A percentile compares a stretch with the other conserved stretches of the same genome.
Conservation (phyloP, 1,140 invertebrate genomes). For the Sminthurides bifidus region DNA sequence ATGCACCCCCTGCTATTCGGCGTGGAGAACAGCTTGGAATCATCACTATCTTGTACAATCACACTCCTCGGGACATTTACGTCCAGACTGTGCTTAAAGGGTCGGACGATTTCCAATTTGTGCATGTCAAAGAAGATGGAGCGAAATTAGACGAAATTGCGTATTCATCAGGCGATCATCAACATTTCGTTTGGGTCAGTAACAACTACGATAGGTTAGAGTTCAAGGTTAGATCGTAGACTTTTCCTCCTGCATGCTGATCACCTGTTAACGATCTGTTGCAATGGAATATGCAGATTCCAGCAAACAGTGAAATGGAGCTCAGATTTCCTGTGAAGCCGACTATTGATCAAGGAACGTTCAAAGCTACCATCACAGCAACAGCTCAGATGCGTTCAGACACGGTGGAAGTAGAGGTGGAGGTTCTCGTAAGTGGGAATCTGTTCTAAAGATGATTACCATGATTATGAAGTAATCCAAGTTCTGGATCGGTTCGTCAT, state of each 20-base stretch:
- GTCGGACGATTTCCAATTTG: conserved; percentile 44
- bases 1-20: conserved; percentile 40
- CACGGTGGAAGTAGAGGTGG: conserved; percentile 37
- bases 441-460: no score
- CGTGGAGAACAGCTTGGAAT: conserved; percentile 49
- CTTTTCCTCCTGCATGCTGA: neutral
- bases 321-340: conserved; percentile 38
- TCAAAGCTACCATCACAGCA: conserved; percentile 43
- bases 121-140: conserved; percentile 45
- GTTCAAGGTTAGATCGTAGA: neutral
- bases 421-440: conserved; percentile 37
- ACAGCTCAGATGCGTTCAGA: conserved; percentile 43
- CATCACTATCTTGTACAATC: conserved; percentile 45
- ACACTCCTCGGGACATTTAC: conserved; percentile 37
- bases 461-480: no score
- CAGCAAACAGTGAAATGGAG: conserved; percentile 32
- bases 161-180: conserved; percentile 37
- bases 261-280: no score
- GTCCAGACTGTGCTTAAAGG: conserved; percentile 35
- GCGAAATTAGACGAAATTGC: no score
- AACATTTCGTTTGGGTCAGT: conserved; percentile 42
- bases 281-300: conserved; percentile 33
- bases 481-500: no score
- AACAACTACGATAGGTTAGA: neutral
- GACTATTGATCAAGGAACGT: conserved; percentile 39